A percentile compares a stretch with the other conserved stretches of the same genome.
These are phyloP conservation scores for Conopomorpha cramerella DNA, from an alignment of 1,140 invertebrate genomes.

Conservation along the genomic window DNA sequence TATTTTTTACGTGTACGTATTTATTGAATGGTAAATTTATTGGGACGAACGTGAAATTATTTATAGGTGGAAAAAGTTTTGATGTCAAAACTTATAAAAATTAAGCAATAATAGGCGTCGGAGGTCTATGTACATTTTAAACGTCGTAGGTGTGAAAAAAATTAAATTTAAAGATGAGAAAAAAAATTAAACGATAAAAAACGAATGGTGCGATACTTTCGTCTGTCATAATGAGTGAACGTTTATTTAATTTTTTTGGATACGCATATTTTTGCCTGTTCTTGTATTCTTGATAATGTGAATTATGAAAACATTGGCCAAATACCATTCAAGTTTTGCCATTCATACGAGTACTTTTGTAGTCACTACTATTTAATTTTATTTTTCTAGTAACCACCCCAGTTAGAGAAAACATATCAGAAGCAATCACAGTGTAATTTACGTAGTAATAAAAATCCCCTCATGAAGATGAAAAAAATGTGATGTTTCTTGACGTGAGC, in stretches of 20 bases:
- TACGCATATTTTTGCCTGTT: conserved; percentile 41
- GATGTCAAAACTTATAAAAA: conserved; percentile 57
- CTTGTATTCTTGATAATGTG: conserved; percentile 33
- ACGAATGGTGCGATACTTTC: conserved; percentile 54
- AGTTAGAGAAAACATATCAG: conserved; percentile 50
- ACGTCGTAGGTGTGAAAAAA: conserved; percentile 42
- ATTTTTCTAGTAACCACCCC: too few relatives aligned
- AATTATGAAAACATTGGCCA: conserved; percentile 38
- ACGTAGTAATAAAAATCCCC: conserved; percentile 4
- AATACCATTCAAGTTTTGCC: conserved; percentile 40
- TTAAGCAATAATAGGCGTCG: conserved; percentile 58
- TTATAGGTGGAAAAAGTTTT: conserved; percentile 59
- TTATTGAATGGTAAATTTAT: conserved; percentile 62
- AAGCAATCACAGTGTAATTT: conserved; percentile 16
- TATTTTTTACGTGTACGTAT: conserved; percentile 62
- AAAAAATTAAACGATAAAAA: conserved; percentile 23
- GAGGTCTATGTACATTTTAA: conserved; percentile 55
- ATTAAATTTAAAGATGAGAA: too few relatives aligned
- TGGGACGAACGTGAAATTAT: conserved; percentile 56
- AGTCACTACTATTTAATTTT: too few relatives aligned
- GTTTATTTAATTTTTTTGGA: too few relatives aligned
- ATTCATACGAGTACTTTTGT: conserved; percentile 19
- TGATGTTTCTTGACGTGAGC: too few relatives aligned
- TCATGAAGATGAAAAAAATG: conserved; percentile 10
- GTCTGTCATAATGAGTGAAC: conserved; percentile 37